These are phyloP conservation scores for Novumbra hubbsi DNA, from an alignment of 2,797 vertebrate genomes.

Conservation along the genomic window DNA sequence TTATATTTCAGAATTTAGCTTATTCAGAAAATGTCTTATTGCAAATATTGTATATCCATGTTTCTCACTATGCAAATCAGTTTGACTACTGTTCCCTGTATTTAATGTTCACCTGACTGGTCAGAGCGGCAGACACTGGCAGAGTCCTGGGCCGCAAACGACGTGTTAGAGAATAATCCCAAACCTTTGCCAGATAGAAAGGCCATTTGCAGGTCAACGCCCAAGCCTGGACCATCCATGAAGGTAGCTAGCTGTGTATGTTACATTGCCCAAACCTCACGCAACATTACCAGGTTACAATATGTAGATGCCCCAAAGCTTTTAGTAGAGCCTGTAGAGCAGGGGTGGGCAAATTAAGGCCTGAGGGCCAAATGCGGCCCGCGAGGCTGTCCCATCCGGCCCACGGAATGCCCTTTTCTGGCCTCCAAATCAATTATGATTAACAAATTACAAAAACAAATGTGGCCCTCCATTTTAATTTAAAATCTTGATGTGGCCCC, in stretches of 20 bases:
- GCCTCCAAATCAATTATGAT: too few relatives aligned
- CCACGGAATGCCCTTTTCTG: too few relatives aligned
- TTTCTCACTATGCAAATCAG: not conserved
- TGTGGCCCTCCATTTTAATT: too few relatives aligned
- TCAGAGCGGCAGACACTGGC: slow-evolving; percentile 13
- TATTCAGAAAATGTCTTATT: not conserved
- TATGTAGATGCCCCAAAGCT: too few relatives aligned
- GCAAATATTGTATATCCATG: not conserved
- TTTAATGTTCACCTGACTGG: not conserved
- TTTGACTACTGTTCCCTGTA: not conserved
- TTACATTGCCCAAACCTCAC: not conserved
- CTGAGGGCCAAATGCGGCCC: too few relatives aligned
- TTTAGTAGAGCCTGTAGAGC: too few relatives aligned
- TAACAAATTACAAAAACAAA: too few relatives aligned
- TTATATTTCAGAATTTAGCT: slow-evolving; percentile 1
- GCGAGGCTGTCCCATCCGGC: too few relatives aligned
- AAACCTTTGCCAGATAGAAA: not conserved
- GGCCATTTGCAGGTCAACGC: not conserved
- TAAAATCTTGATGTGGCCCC: too few relatives aligned
- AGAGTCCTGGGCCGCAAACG: slow-evolving; percentile 10
- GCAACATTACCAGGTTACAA: too few relatives aligned
- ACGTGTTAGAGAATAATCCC: slow-evolving; percentile 11
- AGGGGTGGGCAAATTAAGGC: too few relatives aligned
- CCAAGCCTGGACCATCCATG: slow-evolving; percentile 4
- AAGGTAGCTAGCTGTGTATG: slow-evolving; percentile 1